Conservation (phyloP, 2,113 vertebrate genomes). For the Eulacestoma nigropectus region DNA sequence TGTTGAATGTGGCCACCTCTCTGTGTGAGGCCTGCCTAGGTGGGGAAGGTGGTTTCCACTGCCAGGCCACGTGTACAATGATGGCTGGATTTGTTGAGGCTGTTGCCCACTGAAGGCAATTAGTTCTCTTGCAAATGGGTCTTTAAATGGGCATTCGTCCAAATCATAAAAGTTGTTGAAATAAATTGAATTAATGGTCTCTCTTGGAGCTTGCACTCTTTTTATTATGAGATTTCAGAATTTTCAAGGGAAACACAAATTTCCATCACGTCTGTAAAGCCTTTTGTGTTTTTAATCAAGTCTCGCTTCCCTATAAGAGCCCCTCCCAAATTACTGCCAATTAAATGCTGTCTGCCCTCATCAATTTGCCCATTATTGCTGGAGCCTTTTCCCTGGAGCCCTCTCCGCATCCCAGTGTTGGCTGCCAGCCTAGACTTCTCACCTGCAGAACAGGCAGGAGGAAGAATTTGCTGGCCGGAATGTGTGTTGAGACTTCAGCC, state of each 20-base stretch:
- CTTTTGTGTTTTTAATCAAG: slow-evolving; percentile 38
- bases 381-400: neutral
- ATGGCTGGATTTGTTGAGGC: neutral
- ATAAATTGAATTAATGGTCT: slow-evolving; percentile 47
- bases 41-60: neutral
- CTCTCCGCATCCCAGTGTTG: neutral
- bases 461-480: neutral
- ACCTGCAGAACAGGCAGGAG: neutral
- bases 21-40: neutral
- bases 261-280: neutral
- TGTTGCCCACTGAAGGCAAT: neutral
- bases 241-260: slow-evolving; percentile 26
- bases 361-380: slow-evolving; percentile 19
- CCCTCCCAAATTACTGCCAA: neutral
- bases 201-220: neutral
- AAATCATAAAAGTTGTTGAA: slow-evolving; percentile 38
- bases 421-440: slow-evolving; percentile 7
- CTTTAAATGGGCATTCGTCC: neutral
- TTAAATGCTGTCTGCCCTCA: slow-evolving; percentile 25
- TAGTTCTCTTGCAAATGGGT: neutral
- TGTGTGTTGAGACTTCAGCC: neutral
- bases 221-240: neutral
- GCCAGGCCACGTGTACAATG: neutral
- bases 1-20: neutral
- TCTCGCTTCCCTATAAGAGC: neutral